Evolutionary conservation across 1,140 invertebrate genomes (phyloP), one percentile per base, ranked within the genome.

Genomic region (Solenopsis fugax): DNA sequence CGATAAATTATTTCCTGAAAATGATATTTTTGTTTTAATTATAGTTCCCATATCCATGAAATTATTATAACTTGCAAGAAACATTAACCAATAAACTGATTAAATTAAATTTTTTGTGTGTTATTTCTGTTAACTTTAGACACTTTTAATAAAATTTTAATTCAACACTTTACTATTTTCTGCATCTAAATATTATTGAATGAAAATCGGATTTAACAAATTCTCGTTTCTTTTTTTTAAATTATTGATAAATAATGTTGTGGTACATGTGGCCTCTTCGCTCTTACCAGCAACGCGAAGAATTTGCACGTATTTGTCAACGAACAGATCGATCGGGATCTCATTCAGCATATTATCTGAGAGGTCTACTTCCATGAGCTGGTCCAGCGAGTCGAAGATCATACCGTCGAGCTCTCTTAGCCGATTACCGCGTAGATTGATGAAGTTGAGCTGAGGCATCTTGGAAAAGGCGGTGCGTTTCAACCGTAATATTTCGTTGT

Each of bases 311-410:
- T 96, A 95, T 50, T 96, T 96, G 58, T 96, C 96, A 18, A 95
- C 93, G 88, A 97, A 97, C 29, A 97, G 95, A 18, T 96, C 96
- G 4, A 93, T 87, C 0, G 96, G 96, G 13, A 97, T 93, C 2
- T 95, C 95, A 67, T 93, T 95, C 1, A 97, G 94, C 0, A 94
- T 92, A 87, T 97, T 97, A 65, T 96, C 96, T 2, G 97, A 97
- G 1, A 97, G 92, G 88, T 97, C 96, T 29, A 97, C 91, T 90
- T 97, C 97, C 91, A 96, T 96, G 16, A 97, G 95, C 24, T 96
- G 95, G 5, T 96, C 91, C 4, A 97, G 92, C 3, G 95, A 94
- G 41, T 96, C 95, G 90, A 97, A 97, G 0, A 96, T 95, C 50
- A 95, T 94, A 45, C 95, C 95, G 37, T 97, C 96, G 77, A 97